These are phyloP conservation scores for Podocnemis expansa DNA, from an alignment of 2,113 vertebrate genomes.

Conservation along the genomic window DNA sequence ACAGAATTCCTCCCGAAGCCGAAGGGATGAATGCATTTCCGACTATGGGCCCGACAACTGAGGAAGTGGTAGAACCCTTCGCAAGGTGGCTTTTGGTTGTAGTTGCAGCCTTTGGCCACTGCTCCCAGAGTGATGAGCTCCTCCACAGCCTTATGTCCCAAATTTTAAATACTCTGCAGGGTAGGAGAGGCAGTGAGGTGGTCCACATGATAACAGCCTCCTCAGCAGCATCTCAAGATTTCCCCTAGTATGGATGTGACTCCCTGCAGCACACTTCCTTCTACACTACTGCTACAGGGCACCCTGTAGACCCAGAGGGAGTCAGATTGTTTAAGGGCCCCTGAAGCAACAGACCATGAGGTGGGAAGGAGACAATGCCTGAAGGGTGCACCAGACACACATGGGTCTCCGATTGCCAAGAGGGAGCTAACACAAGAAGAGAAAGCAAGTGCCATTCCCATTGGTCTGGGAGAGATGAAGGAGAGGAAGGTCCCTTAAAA, in stretches of 20 bases:
- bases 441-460: neutral
- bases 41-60: neutral
- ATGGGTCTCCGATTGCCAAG: neutral
- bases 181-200: fast-evolving
- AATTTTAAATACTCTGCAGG: fast-evolving
- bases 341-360: fast-evolving
- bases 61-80: neutral
- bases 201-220: neutral
- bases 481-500: neutral
- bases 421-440: neutral
- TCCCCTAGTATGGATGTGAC: neutral
- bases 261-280: fast-evolving
- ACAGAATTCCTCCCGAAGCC: neutral
- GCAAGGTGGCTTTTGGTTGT: neutral
- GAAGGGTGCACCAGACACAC: neutral
- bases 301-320: fast-evolving
- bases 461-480: neutral
- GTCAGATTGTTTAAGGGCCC: fast-evolving
- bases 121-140: neutral
- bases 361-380: fast-evolving
- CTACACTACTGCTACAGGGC: fast-evolving
- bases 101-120: neutral
- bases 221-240: neutral
- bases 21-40: neutral
- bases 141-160: neutral